These are phyloP conservation scores for Laupala kohalensis DNA, from an alignment of 1,140 invertebrate genomes.

Conservation along the genomic window DNA sequence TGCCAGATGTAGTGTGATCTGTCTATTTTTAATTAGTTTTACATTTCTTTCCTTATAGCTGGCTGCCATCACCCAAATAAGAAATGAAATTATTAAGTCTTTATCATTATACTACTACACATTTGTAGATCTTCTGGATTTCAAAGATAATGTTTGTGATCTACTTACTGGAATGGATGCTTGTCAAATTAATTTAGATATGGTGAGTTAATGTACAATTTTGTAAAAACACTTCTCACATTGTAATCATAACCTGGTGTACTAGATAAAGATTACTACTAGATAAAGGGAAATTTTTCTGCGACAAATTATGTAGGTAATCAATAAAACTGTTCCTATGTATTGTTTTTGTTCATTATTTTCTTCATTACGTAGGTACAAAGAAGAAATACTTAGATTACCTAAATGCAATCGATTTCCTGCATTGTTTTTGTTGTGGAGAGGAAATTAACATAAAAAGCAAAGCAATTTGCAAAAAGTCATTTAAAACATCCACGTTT, in stretches of 20 bases:
- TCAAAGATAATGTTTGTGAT: slow-evolving; percentile 96
- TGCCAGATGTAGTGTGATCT: background rate
- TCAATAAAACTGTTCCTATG: no score
- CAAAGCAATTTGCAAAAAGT: no score
- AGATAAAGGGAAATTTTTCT: background rate
- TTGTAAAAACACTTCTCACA: no score
- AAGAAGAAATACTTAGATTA: no score
- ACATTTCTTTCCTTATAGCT: slow-evolving; percentile 36
- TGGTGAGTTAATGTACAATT: slow-evolving; percentile 46
- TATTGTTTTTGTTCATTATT: no score
- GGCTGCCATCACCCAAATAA: slow-evolving; percentile 66
- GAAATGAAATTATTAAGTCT: slow-evolving; percentile 91
- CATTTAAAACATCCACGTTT: no score
- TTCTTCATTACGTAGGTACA: no score
- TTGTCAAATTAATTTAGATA: slow-evolving; percentile 86
- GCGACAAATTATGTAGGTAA: no score
- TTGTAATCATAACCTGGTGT: background rate
- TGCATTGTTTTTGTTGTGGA: no score
- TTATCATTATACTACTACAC: slow-evolving; percentile 97
- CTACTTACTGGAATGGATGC: slow-evolving; percentile 96
- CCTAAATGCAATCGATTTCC: no score
- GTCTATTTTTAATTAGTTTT: slow-evolving; percentile 8
- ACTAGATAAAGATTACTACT: background rate
- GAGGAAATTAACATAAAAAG: no score
- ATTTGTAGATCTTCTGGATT: slow-evolving; percentile 97